Evolutionary conservation across 2,888 invertebrate species (phyloP), one percentile per base, ranked within the genome.

Genomic region (Drosophila macrospina): DNA sequence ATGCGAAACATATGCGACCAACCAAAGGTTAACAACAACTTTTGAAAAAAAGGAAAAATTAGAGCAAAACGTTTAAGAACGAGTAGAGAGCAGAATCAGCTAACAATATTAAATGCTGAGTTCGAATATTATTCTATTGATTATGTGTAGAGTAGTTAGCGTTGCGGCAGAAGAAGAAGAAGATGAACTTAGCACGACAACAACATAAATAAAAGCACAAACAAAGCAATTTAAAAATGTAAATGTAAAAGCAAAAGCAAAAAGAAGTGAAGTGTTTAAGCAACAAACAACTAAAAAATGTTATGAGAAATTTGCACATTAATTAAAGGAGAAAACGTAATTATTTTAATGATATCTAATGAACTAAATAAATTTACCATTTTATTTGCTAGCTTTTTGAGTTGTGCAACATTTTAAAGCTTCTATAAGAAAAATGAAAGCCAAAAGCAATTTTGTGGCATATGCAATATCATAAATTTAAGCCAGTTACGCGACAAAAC

Each of bases 1-100:
- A 85, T 82, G 73, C 83, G 80, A 82, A 82, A 85, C 86, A 79
- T 79, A 87, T 87, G 83, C 84, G 84, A 84, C 87, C 87, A 87
- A 84, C 82, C 82, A 78, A 80, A 84, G 85, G 87, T 86, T 86
- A 84, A 84, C 87, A 86, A 84, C 84, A 84, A 80, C 78, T 86
- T 80, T 76, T 76, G 75, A 55, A 67, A 64, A 56, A 57, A 56
- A 24, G 20, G 60, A 47, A 47, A 62, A 47, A 47, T 51, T 55
- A 44, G 11, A 26, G 24, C 20, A 24, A 47, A 64, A 55, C 39
- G 48, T 62, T 56, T 42, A 60, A 52, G 39, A 59, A 55, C 28
- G 30, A 52, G n/a, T 41, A 56, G 26, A 62, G 52, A 42, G 16
- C 13, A 34, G 42, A 65, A 32, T 34, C 28, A 47, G 16, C 24